Conservation (phyloP, 2,888 invertebrate genomes). For the Podabrus alpinus region DNA sequence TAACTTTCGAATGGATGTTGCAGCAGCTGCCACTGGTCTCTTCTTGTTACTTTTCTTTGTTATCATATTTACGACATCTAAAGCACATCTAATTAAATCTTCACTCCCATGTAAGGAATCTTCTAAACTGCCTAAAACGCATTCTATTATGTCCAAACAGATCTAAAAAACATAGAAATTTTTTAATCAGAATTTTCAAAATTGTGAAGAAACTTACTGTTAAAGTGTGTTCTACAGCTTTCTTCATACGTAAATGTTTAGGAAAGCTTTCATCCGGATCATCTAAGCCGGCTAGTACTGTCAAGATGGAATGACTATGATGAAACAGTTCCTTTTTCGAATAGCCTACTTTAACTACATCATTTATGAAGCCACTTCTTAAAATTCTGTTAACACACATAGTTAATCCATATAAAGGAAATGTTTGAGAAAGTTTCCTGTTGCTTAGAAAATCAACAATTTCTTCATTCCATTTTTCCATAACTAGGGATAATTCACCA, state of each 20-base stretch:
- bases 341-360: neutral
- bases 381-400: neutral
- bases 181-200: neutral
- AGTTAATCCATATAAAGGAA: neutral
- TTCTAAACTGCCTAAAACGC: neutral
- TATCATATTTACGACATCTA: neutral
- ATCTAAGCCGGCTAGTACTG: neutral
- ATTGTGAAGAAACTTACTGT: slow-evolving; percentile 3
- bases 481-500: neutral
- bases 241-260: neutral
- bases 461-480: neutral
- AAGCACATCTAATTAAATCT: neutral
- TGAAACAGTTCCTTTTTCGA: neutral
- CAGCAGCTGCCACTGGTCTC: neutral
- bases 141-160: neutral
- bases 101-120: neutral
- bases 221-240: slow-evolving; percentile 7
- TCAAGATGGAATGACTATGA: neutral
- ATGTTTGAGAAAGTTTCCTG: neutral
- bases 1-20: neutral
- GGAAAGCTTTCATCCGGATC: neutral
- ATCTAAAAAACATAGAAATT: neutral
- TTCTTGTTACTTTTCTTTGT: slow-evolving; percentile 4
- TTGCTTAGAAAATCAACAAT: neutral
- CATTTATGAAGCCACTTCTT: neutral